Evolutionary conservation across 2,113 vertebrate species (phyloP), one percentile per base, ranked within the genome.

Genomic region (Planiliza haematocheilus): DNA sequence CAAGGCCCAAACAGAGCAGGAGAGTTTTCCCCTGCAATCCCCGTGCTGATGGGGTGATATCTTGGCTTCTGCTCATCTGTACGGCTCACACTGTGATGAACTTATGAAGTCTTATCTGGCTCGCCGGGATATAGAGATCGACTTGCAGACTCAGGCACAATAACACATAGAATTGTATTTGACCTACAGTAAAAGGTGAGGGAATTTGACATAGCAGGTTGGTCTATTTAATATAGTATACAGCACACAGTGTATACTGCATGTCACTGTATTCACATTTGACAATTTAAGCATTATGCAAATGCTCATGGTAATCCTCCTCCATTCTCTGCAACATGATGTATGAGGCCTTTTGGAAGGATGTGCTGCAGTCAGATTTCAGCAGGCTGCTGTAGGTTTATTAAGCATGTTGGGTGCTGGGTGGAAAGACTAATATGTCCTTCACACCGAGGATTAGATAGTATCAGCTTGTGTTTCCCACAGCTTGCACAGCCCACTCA

Each of bases 391-490:
- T 50, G 59, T 24, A 69, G 43, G 73, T 41, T 87, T 84, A 79
- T 81, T 81, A 83, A 78, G 67, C 55, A 70, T 64, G 51, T 73
- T 84, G 55, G 82, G 73, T 78, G 52, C 59, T 74, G 74, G 60
- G 58, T 63, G 86, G 75, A 71, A 86, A 89, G 84, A 90, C 85
- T 89, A 91, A 89, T 91, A 87, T 87, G 85, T 90, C 88, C 90
- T 91, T 93, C 90, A 92, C 89, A 90, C 86, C 74, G 84, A 83
- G 85, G 83, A 91, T 87, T 89, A 87, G 86, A 88, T 88, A 84
- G 82, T 82, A 93, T 91, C 90, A 86, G 77, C 79, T 81, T 75
- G 85, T 83, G 79, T 87, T 86, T 86, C 81, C 87, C 67, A 79
- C 74, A 70, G 81, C 73, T 38, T 24, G 63, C 82, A 21, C 77